Base-by-base conservation (phyloP, 2,888 invertebrate species). In the Lasioglossum oenotherae region DNA sequence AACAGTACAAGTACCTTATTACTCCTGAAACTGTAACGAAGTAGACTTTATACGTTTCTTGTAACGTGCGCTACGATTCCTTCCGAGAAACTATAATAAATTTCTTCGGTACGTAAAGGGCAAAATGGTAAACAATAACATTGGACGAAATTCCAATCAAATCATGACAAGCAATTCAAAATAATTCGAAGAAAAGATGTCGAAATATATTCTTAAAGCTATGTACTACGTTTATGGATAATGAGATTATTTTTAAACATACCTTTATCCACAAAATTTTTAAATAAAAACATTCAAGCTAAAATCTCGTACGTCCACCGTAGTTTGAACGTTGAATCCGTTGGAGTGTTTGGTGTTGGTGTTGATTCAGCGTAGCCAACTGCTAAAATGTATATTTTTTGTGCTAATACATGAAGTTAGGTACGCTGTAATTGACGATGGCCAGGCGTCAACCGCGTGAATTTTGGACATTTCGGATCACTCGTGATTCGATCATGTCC, bases 121-220 rank as follows among this genome's bases (percentile, higher is more conserved):
- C 27, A 67, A 14, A 16, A 8, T 19, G 49, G 44, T 79, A 81
- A 86, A 86, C 85, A 86, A 82, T 74, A 74, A 49, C 16, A 71
- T 31, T 64, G 19, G n/a, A 14, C 31, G 1, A 2, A 23, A 79
- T 74, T 74, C 12, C 31, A 60, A n/a, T n/a, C 5, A 46, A 78
- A 67, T 27, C n/a, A 57, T 82, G 8, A 72, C 46, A 71, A 27
- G 49, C 38, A 75, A 38, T 14, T 57, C 1, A 41, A n/a, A 2
- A 16, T 69, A 73, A 53, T 74, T 27, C 23, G 31, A 12, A 10
- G 3, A 12, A 0, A 12, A 14, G 14, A 23, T n/a, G 53, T 44
- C n/a, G 0, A 4, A 46, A 46, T 14, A 41, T 12, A 73, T 27
- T 53, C 5, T 44, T 53, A 5, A 19, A 49, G 14, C 23, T 8